These are phyloP conservation scores for Forbesichthys agassizii DNA, from an alignment of 2,113 vertebrate species.

Conservation along the genomic window DNA sequence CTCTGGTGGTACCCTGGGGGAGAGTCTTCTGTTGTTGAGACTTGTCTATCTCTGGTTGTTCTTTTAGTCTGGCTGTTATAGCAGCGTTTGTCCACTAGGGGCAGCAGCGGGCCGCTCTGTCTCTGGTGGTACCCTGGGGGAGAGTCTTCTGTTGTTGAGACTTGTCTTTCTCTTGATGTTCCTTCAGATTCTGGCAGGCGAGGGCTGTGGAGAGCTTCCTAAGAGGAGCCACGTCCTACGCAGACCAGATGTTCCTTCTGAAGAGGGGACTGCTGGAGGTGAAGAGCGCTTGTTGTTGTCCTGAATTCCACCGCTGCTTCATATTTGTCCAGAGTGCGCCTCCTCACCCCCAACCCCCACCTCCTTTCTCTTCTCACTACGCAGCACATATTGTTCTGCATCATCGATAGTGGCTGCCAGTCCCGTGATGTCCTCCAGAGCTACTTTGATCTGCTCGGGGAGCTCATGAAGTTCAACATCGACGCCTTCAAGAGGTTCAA, in stretches of 20 bases:
- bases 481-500: conserved; percentile 98
- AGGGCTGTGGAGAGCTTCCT: conserved; percentile 98
- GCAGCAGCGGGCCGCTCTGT: not conserved
- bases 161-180: not conserved
- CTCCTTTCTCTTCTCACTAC: not conserved
- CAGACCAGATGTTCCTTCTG: conserved; percentile 98
- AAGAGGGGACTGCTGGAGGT: conserved; percentile 97
- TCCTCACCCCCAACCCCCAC: not conserved
- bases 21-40: not conserved
- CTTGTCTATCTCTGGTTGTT: not conserved
- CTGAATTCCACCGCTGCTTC: not conserved
- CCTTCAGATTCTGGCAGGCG: conserved; percentile 94
- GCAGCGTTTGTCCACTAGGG: not conserved
- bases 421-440: conserved; percentile 97
- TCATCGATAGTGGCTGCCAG: conserved; percentile 97
- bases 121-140: not conserved
- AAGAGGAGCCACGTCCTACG: conserved; percentile 95
- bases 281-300: conserved; percentile 25
- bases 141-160: not conserved
- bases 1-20: not conserved
- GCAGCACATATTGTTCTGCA: conserved; percentile 98
- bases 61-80: conserved; percentile 84
- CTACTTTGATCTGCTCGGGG: conserved; percentile 97
- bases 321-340: not conserved
- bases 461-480: conserved; percentile 99